Base-by-base conservation (phyloP, 2,888 invertebrate species). In the Drosophila melanocephala region DNA sequence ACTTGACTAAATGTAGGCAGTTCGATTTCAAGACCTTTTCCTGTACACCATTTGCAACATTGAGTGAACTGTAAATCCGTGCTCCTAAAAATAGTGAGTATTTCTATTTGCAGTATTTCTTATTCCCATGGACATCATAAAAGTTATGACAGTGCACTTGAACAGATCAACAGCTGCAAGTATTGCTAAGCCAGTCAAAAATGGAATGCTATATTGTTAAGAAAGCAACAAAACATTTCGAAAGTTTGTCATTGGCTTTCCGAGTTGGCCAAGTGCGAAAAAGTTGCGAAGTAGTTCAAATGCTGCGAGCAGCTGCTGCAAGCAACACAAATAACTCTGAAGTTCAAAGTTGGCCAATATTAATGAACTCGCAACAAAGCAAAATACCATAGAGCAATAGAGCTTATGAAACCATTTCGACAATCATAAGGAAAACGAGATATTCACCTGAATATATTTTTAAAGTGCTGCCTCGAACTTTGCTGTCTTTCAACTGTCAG, bases 341-440 rank as follows among this genome's bases (percentile, higher is more conserved):
- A 83, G 84, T 74, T 83, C 63, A 77, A 72, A 84, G 72, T 84
- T 81, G 32, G 26, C 44, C 44, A 81, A 84, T 74, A 77, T 84
- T 79, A 76, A 84, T 84, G 82, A 77, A 84, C 77, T 83, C 65
- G 52, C 44, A 67, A 71, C 71, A 73, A 51, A 35, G 30, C 61
- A 59, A 50, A 76, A 76, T 42, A 6, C 2, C 4, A 47, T 4
- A 58, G 47, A 47, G 52, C 53, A 62, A 30, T 7, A 6, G 59
- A 58, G 62, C 68, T 74, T 76, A 28, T 44, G 30, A 26, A 58
- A 44, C 26, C 14, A 2, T 10, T 28, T n/a, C 33, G 12, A 35
- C 33, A 35, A 35, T 35, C 33, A 35, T 35, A 35, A 35, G 5
- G 0, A 5, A 35, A 35, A 26, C 10, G n/a, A 22, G 44, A 22